These are phyloP conservation scores for Turnix velox DNA, from an alignment of 2,113 vertebrate genomes.

Conservation along the genomic window DNA sequence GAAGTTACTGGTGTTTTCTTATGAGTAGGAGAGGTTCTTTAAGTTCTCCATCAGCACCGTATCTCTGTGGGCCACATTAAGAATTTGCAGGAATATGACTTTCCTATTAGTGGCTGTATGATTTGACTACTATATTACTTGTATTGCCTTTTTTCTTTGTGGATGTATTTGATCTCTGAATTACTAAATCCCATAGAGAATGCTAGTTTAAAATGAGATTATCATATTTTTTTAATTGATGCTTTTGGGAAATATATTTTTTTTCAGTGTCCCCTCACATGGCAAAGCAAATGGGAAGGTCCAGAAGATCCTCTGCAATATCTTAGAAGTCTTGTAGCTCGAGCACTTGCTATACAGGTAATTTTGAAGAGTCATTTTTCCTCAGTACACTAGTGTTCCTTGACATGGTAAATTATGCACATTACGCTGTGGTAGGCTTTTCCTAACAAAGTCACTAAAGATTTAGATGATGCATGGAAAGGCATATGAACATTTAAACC, in stretches of 20 bases:
- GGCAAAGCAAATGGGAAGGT: slow-evolving; percentile 97
- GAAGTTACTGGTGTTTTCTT: background rate
- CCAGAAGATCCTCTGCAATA: slow-evolving; percentile 96
- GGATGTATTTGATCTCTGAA: background rate
- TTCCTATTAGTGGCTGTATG: background rate
- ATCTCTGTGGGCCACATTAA: background rate
- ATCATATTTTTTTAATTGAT: background rate
- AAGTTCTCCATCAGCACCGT: background rate
- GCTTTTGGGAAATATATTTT: background rate
- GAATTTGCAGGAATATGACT: background rate
- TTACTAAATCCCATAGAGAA: background rate
- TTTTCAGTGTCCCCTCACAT: slow-evolving; percentile 87
- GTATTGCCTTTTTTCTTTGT: background rate
- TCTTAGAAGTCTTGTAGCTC: slow-evolving; percentile 86
- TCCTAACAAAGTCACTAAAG: background rate
- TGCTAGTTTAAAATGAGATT: background rate
- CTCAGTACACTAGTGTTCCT: background rate
- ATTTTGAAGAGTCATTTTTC: slow-evolving; percentile 10
- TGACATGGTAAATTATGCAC: background rate
- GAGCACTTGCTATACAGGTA: slow-evolving; percentile 91
- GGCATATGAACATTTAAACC: background rate
- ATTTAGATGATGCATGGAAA: background rate
- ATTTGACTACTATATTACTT: background rate
- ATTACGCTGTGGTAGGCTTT: background rate
- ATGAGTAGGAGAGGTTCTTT: background rate